Base-by-base conservation (phyloP, 2,888 invertebrate genomes). In the Furcula furcula region DNA sequence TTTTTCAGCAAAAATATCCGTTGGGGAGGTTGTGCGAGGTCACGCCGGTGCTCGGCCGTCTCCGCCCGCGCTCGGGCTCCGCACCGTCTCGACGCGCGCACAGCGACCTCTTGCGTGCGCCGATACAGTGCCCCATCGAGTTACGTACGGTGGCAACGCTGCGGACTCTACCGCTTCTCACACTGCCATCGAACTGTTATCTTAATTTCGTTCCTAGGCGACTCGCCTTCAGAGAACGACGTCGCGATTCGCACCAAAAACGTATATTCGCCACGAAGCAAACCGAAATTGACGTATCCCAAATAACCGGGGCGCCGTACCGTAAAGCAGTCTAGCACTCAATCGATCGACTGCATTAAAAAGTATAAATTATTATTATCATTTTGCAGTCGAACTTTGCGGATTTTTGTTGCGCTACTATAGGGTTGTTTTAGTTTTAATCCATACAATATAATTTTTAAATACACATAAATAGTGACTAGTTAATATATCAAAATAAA, bases 331-430 rank as follows among this genome's bases (percentile, higher is more conserved):
- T 74, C 71, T 61, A 76, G 75, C 72, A 69, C 68, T 70, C 67
- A 70, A 87, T 87, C 87, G 87, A 87, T 87, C 83, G 83, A 72
- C 82, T 79, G 81, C 84, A 84, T 82, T 79, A 76, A 83, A 79
- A 79, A 81, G 67, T 73, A 67, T 68, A 80, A 81, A 71, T 70
- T 79, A 69, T 82, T 82, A 78, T 75, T 77, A 75, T 79, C 74
- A 57, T 77, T 79, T 76, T 69, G 75, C 74, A 66, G 73, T 65
- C 64, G 60, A 60, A 58, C 56, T 79, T 81, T 75, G 66, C 76
- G 66, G 65, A 71, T 81, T 86, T n/a, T 76, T 66, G 71, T 85
- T 84, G 76, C 76, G 65, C 71, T 76, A 63, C 62, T 55, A 59
- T 65, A 68, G 62, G 60, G 56, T 58, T n/a, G 65, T 60, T 51